phyloP scores from a whole-genome alignment of 2,888 invertebrate genomes.

The Deilephila elpenor region DNA sequence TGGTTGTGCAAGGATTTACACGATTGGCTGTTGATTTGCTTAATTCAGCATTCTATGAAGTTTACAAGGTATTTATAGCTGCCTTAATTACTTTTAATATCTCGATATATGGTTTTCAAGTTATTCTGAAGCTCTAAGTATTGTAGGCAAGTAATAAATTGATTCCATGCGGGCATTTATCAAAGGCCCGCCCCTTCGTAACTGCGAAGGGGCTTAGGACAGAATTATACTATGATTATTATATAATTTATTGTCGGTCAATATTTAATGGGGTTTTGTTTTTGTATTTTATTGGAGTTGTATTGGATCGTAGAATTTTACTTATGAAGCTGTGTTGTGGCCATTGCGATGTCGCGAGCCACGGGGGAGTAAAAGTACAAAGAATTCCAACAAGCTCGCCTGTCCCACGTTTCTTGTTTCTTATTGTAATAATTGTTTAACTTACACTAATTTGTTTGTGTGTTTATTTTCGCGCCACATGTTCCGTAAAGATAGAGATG shows the following conservation, averaged over 20 bases:
- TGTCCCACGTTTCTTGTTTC: not conserved
- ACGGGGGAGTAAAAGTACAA: conserved; percentile 15
- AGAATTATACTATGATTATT: not conserved
- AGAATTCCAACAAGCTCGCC: conserved; percentile 8
- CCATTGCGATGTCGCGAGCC: conserved; percentile 1
- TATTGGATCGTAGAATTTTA: not conserved
- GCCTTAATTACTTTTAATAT: conserved; percentile 31
- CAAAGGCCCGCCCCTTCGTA: conserved; percentile 50
- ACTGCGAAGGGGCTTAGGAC: conserved; percentile 45
- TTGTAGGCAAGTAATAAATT: conserved; percentile 30
- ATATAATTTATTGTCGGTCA: not conserved
- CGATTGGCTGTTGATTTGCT: conserved; percentile 55
- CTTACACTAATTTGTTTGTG: not conserved
- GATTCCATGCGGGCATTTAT: conserved; percentile 35
- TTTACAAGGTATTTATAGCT: conserved; percentile 58
- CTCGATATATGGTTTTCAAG: conserved; percentile 12
- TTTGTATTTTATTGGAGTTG: not conserved
- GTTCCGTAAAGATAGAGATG: not conserved
- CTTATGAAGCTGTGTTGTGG: not conserved
- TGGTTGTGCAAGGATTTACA: conserved; percentile 79
- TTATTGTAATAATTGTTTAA: not conserved
- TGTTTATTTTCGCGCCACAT: conserved; percentile 6
- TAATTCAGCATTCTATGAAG: conserved; percentile 49
- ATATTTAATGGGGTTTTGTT: not conserved
- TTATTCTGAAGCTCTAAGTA: conserved; percentile 48